phyloP scores from a whole-genome alignment of 2,797 vertebrate genomes.

The Epinephelus malabaricus region DNA sequence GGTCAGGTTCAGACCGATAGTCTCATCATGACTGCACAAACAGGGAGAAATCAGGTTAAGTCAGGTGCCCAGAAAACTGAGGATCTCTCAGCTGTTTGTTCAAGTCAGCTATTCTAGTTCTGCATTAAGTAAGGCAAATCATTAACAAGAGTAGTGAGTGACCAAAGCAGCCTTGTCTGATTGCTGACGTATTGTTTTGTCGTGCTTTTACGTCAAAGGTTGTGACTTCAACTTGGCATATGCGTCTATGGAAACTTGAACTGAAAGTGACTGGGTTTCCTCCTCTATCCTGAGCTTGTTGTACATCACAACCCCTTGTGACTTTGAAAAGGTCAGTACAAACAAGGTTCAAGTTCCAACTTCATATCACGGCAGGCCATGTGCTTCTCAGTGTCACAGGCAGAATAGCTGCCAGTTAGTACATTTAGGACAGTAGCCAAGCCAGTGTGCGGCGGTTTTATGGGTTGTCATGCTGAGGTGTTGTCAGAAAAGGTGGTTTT shows the following conservation, averaged over 20 bases:
- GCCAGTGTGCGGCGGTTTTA: background rate
- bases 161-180: background rate
- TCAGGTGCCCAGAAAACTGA: background rate
- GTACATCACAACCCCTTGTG: background rate
- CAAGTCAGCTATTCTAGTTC: background rate
- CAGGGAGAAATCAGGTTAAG: background rate
- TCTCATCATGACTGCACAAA: conserved; percentile 83
- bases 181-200: background rate
- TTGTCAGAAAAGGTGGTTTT: background rate
- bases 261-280: background rate
- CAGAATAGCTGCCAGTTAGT: background rate
- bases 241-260: conserved; percentile 2
- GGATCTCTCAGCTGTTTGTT: background rate
- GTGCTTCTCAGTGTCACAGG: background rate
- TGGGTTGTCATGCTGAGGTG: background rate
- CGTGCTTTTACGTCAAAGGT: background rate
- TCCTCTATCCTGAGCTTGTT: background rate
- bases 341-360: conserved; percentile 27
- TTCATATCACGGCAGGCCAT: background rate
- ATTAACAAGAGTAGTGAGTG: background rate
- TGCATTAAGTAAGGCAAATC: background rate
- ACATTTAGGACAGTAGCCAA: background rate
- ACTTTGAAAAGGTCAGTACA: conserved; percentile 34
- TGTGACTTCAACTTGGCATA: background rate
- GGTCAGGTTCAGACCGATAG: conserved; percentile 90